Conservation (phyloP, 2,113 vertebrate genomes). For the Eulemur rufifrons region DNA sequence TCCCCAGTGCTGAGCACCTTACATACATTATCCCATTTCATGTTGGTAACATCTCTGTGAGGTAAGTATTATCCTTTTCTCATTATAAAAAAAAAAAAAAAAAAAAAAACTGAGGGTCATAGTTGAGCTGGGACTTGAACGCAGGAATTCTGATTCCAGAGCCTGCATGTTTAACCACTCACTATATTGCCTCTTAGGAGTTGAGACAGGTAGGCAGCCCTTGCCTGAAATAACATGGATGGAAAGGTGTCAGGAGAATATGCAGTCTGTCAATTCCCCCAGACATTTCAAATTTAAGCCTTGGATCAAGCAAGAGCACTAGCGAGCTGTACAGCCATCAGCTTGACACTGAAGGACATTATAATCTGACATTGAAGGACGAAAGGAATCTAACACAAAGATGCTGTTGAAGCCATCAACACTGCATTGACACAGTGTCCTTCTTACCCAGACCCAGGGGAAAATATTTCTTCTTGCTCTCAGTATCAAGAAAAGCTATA, state of each 20-base stretch:
- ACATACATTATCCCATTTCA: neutral
- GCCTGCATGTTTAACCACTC: neutral
- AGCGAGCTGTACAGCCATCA: neutral
- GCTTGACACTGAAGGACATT: conserved; percentile 40
- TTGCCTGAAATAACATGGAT: conserved; percentile 35
- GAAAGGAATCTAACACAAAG: conserved; percentile 30
- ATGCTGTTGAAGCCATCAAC: neutral
- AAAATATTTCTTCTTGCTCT: neutral
- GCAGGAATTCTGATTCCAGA: neutral
- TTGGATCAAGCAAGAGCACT: conserved; percentile 20
- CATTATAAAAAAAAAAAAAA: neutral
- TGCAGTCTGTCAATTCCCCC: neutral
- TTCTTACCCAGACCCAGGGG: neutral
- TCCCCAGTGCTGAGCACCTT: neutral
- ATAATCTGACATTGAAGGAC: neutral
- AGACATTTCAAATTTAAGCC: conserved; percentile 47
- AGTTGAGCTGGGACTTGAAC: neutral
- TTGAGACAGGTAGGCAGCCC: neutral
- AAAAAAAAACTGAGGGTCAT: neutral
- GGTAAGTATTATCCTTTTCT: neutral
- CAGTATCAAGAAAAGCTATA: neutral
- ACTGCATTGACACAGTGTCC: neutral
- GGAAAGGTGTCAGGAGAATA: conserved; percentile 17
- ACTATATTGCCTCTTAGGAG: neutral
- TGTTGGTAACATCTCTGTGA: neutral